Conservation (phyloP, 2,797 vertebrate species). For the Coregonus sp. region DNA sequence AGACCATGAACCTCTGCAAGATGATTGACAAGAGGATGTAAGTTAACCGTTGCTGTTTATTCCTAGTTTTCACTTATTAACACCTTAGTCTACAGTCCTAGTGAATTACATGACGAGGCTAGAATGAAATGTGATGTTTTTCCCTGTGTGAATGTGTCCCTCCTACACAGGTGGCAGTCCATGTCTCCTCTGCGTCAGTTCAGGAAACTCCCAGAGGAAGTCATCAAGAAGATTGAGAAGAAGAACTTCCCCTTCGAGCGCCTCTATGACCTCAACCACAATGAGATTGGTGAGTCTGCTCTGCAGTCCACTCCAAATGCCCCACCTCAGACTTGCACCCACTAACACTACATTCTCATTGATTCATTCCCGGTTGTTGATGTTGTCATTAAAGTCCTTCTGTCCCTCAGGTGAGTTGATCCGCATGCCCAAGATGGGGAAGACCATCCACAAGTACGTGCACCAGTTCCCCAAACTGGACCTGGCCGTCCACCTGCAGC, state of each 20-base stretch:
- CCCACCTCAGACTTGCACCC: not conserved
- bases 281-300: constrained; percentile 86
- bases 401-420: constrained; percentile 87
- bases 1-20: constrained; percentile 98
- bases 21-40: constrained; percentile 99
- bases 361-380: not conserved
- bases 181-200: constrained; percentile 98
- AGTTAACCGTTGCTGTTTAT: constrained; percentile 43
- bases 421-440: constrained; percentile 98
- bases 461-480: constrained; percentile 97
- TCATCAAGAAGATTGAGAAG: constrained; percentile 99
- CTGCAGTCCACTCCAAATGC: not conserved
- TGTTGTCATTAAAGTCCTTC: not conserved
- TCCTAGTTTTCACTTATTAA: no score
- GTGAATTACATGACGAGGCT: no score
- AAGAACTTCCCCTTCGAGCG: constrained; percentile 98
- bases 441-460: constrained; percentile 97
- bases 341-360: not conserved
- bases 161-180: constrained; percentile 90
- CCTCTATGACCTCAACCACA: constrained; percentile 96
- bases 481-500: constrained; percentile 93
- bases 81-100: no score
- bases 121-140: not conserved
- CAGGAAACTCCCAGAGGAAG: constrained; percentile 95
- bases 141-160: not conserved